Conservation (phyloP, 2,888 invertebrate genomes). For the Cistogaster globosa region DNA sequence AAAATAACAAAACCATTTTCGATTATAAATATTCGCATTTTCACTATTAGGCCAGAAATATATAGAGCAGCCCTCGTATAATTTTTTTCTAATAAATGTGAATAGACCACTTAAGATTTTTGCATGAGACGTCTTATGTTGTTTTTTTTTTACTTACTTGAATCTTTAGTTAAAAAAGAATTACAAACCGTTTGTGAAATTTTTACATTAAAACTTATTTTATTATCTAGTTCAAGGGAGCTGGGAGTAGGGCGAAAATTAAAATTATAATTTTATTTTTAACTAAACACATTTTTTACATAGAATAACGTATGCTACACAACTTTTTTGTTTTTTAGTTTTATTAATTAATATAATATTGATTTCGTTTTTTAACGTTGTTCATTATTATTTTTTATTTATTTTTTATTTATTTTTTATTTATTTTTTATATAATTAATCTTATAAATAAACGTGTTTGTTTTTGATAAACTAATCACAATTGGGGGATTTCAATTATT, state of each 20-base stretch:
- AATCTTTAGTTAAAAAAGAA: neutral
- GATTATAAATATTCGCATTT: too few relatives aligned
- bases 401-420: slow-evolving; percentile 48
- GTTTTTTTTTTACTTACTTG: neutral
- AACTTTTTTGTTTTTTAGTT: slow-evolving; percentile 30
- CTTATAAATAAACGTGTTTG: slow-evolving; percentile 39
- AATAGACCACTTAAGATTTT: too few relatives aligned
- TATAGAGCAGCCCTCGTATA: too few relatives aligned
- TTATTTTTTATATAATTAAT: slow-evolving; percentile 9
- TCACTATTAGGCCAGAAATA: too few relatives aligned
- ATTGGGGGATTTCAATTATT: slow-evolving; percentile 52
- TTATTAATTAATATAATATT: slow-evolving; percentile 65
- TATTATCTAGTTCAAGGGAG: slow-evolving; percentile 65
- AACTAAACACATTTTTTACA: slow-evolving; percentile 51
- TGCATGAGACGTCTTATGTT: too few relatives aligned
- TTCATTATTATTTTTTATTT: slow-evolving; percentile 45
- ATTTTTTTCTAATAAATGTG: too few relatives aligned
- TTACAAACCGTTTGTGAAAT: slow-evolving; percentile 33
- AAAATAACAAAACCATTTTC: too few relatives aligned
- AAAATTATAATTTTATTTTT: slow-evolving; percentile 19
- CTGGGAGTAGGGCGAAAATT: slow-evolving; percentile 32
- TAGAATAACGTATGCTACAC: slow-evolving; percentile 58
- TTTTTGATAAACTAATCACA: slow-evolving; percentile 60
- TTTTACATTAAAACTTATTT: slow-evolving; percentile 65
- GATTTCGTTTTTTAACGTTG: slow-evolving; percentile 45